Base-by-base conservation (phyloP, 1,140 invertebrate species). In the Drosophila bifasciata region DNA sequence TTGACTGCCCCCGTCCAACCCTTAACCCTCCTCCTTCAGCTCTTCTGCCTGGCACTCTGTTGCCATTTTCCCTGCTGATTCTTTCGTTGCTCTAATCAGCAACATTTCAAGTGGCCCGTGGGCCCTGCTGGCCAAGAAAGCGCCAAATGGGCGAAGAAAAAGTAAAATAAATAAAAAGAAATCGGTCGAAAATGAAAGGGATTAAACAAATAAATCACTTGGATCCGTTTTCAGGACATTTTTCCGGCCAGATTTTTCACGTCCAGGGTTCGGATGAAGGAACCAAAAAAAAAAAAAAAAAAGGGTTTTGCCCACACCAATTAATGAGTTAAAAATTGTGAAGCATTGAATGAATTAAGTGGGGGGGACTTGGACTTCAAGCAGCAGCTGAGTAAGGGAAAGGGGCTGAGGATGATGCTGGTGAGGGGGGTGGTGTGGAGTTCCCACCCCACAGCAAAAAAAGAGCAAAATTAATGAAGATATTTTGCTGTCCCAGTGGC, bases 281-380 rank as follows among this genome's bases (percentile, higher is more conserved):
- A 21, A 3, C 3, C 19, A 15, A 59, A 60, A 57, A 23, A 21
- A 32, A 16, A 58, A 8, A 83, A 85, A 86, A 16, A 58, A 8
- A 83, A 85, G 80, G 67, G 71, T 75, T 61, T 80, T 68, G 61
- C 83, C 83, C 83, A 81, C 76, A 90, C 86, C 86, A 86, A 89
- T 90, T 90, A 90, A 90, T 90, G 86, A 90, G 86, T 68, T 85
- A 90, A 90, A 90, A 90, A 90, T 90, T 89, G 86, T 79, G 71
- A 75, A 76, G 80, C 84, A 88, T 86, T 81, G 78, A 78, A 78
- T 89, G 84, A 73, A 89, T 79, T 72, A 79, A n/a, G n/a, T n/a
- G n/a, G n/a, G n/a, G n/a, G n/a, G n/a, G n/a, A n/a, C n/a, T n/a
- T n/a, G 69, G 53, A 79, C 32, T 36, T 36, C 32, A 13, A 11